These are phyloP conservation scores for Omphaloscelis lunosa DNA, from an alignment of 2,888 invertebrate species.

Conservation along the genomic window DNA sequence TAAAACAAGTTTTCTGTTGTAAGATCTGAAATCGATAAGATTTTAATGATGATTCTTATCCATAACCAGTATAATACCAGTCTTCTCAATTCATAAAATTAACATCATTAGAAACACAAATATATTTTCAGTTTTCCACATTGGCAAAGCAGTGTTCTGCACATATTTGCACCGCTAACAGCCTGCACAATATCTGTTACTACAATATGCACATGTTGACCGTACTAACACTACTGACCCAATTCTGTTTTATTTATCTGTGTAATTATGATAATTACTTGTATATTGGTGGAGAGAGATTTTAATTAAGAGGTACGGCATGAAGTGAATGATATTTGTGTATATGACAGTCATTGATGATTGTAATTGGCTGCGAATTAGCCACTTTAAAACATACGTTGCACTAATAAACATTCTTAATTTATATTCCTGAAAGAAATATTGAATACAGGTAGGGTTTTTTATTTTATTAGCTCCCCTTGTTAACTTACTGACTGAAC, in stretches of 20 bases:
- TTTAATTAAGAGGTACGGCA: not conserved
- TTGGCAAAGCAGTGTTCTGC: constrained; percentile 28
- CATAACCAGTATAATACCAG: too few relatives aligned
- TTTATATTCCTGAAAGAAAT: not conserved
- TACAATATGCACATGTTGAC: constrained; percentile 33
- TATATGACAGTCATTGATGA: not conserved
- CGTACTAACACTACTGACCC: constrained; percentile 61
- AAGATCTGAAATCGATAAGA: not conserved
- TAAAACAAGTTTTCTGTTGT: too few relatives aligned
- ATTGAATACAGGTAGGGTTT: not conserved
- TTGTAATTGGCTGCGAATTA: not conserved
- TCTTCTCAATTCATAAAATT: not conserved
- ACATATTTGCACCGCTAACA: constrained; percentile 55
- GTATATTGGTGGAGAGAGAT: constrained; percentile 28
- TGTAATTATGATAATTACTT: constrained; percentile 48
- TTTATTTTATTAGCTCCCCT: not conserved
- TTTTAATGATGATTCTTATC: not conserved
- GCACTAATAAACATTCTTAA: not conserved
- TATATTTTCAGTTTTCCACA: constrained; percentile 34
- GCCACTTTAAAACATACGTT: not conserved
- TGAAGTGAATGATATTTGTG: not conserved
- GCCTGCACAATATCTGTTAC: constrained; percentile 29
- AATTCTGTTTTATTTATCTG: constrained; percentile 43
- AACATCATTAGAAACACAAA: not conserved
- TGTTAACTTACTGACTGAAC: not conserved